Evolutionary conservation across 2,113 vertebrate species (phyloP), one percentile per base, ranked within the genome.

Genomic region (Camelus dromedarius): DNA sequence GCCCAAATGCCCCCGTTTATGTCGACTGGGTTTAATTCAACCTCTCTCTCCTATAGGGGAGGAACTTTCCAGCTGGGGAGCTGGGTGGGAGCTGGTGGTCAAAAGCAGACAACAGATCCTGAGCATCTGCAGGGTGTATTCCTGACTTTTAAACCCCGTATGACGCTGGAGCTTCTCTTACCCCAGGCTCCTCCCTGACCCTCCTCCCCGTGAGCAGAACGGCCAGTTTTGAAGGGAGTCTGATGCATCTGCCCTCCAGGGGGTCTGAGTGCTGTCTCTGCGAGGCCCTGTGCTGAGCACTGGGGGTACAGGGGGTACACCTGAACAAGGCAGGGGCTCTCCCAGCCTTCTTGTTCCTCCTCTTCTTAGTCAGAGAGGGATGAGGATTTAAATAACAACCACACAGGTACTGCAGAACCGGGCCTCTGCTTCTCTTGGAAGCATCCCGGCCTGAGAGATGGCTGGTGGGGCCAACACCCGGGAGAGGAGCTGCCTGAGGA

Each of bases 401-500:
- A 5, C 79, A 32, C 5, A 5, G 81, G 38, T 1, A 22, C 0
- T 16, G 22, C 38, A 26, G 10, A 7, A 26, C 30, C 9, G 19
- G 6, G 80, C 30, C 26, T 60, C 28, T 22, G 62, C 5, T n/a
- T 48, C 56, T 67, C 48, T 19, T 2, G 7, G 13, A 14, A 8
- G 30, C 0, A 0, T 16, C 20, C 58, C 42, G 9, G 22, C 28
- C 35, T 26, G 20, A 54, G 54, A 54, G 20, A 5, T 5, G 42
- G 54, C 54, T 52, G 3, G 2, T 15, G 32, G 46, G 79, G 22
- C 16, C 14, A 11, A 42, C 2, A 3, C 18, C 1, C 2, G 3
- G 26, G 56, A 38, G 2, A 26, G 35, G 19, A 38, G 24, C 38
- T 86, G 86, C 67, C 48, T 26, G 14, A 58, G 30, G 46, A 16